These are phyloP conservation scores for Notodonta ziczac DNA, from an alignment of 2,888 invertebrate genomes.

Conservation along the genomic window DNA sequence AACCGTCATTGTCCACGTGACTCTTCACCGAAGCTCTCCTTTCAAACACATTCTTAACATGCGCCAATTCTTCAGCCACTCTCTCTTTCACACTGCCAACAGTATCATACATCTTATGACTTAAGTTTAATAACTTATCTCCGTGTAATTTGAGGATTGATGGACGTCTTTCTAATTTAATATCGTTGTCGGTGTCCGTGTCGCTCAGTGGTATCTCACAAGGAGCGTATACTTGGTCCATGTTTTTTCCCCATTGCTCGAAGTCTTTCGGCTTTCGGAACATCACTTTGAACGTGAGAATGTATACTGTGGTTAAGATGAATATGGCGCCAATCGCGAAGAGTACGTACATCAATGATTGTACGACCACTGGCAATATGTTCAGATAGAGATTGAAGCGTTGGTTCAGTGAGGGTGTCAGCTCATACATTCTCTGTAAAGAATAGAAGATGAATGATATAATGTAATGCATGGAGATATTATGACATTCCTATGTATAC, in stretches of 20 bases:
- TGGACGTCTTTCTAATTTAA: constrained; percentile 40
- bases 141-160: constrained; percentile 41
- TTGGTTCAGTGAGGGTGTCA: constrained; percentile 85
- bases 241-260: constrained; percentile 37
- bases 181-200: constrained; percentile 57
- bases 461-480: no score
- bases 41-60: constrained; percentile 60
- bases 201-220: constrained; percentile 68
- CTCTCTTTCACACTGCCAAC: constrained; percentile 63
- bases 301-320: constrained; percentile 76
- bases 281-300: constrained; percentile 75
- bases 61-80: constrained; percentile 49
- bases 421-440: constrained; percentile 87
- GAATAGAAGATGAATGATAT: constrained; percentile 32
- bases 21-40: constrained; percentile 55
- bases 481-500: no score
- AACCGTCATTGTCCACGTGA: constrained; percentile 50
- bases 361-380: constrained; percentile 87
- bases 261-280: constrained; percentile 47
- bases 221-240: constrained; percentile 61
- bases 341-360: constrained; percentile 82
- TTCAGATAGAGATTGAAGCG: constrained; percentile 90
- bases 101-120: constrained; percentile 65
- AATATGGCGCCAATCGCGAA: constrained; percentile 79
- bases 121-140: constrained; percentile 62